Evolutionary conservation across 2,113 vertebrate species (phyloP).

Genomic region (Rattus norvegicus): GRCr8 NC_086021.1:176034501-176035000

Average conservation of each 20-base stretch:
- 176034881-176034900: not conserved
- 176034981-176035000: not conserved
- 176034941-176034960: not conserved
- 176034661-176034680: not conserved
- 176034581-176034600: conserved; percentile 62
- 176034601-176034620: not conserved
- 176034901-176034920: not conserved
- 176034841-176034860: not conserved
- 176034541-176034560: conserved; percentile 94
- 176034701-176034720: not conserved
- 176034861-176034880: not conserved
- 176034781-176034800: not conserved
- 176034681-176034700: not conserved
- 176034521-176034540: conserved; percentile 97
- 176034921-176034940: not conserved
- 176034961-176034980: not conserved
- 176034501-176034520: conserved; percentile 80
- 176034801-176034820: not conserved
- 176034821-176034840: not conserved
- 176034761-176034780: not conserved
- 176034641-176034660: not conserved
- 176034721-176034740: not conserved
- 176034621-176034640: not conserved
- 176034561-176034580: conserved; percentile 94
- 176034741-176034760: not conserved